phyloP scores from a whole-genome alignment of 1,140 invertebrate species.

The Vollenhovia emeryi region DNA sequence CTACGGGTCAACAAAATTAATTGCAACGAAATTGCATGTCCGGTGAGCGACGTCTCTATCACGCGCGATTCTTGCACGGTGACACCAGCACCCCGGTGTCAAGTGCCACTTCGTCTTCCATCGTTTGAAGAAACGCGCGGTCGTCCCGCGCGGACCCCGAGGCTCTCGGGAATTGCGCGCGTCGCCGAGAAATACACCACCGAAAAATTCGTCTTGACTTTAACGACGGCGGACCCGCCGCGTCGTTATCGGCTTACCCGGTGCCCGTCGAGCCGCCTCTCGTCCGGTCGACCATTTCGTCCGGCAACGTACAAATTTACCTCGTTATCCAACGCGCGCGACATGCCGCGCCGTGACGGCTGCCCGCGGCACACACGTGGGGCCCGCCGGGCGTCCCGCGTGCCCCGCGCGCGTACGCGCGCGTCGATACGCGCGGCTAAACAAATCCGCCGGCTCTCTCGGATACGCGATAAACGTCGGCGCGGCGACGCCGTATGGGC shows the following conservation, averaged over 20 bases:
- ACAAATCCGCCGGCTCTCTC: conserved; percentile 67
- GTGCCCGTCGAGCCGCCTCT: not conserved
- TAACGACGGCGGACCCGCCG: conserved; percentile 61
- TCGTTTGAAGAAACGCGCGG: not conserved
- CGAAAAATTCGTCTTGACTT: conserved; percentile 68
- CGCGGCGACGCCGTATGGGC: conserved; percentile 62
- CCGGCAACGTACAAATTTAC: conserved; percentile 67
- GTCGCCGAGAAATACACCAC: conserved; percentile 18
- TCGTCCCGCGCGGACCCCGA: not conserved
- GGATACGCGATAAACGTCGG: conserved; percentile 73
- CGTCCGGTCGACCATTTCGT: not conserved
- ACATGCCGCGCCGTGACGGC: conserved; percentile 31
- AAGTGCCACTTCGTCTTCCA: not conserved
- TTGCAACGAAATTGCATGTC: not conserved
- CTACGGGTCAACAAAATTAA: not conserved
- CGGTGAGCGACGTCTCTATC: not conserved
- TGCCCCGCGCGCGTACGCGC: not conserved
- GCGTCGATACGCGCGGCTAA: conserved; percentile 64
- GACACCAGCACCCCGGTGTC: not conserved
- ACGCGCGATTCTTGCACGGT: not conserved
- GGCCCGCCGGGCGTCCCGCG: conserved; percentile 23
- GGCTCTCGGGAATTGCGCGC: not conserved
- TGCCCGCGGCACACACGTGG: conserved; percentile 55
- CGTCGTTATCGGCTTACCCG: conserved; percentile 37
- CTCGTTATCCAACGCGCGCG: conserved; percentile 62